Evolutionary conservation across 2,113 vertebrate species (phyloP), one percentile per base, ranked within the genome.

Genomic region (Dasyprocta punctata): DNA sequence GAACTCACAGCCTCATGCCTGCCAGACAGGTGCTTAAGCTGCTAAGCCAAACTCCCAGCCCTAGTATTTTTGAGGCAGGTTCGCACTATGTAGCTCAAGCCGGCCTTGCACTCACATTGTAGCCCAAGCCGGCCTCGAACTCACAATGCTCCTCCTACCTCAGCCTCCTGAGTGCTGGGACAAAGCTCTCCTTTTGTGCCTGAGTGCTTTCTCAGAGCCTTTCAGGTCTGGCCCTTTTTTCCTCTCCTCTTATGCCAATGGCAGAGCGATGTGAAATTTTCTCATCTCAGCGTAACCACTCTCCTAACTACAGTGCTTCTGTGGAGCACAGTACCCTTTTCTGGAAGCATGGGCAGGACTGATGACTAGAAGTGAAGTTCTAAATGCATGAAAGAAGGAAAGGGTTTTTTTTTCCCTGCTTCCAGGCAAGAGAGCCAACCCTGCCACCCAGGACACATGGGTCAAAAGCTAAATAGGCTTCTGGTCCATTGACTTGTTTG

Each of bases 271-370:
- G 33, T 90, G 54, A 75, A 22, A 75, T 5, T 47, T 75, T 58
- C 65, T 65, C 77, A 80, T 67, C 36, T 7, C 54, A 67, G n/a
- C 26, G 81, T 92, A n/a, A 90, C 83, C 17, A 22, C 24, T 88
- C 26, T 86, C 41, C 71, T 92, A 92, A 90, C 47, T 91, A 58
- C 30, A 65, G 52, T 61, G 54, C 44, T 95, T 89, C 49, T 91
- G 65, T 86, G 7, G 83, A 93, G 69, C 65, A 77, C 86, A 56
- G 24, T 10, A 56, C 22, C 14, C 41, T 95, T 96, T 97, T 75
- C 56, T 61, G 65, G 77, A 86, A 94, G 58, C 22, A 95, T 41
- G 78, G 65, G 12, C 11, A 67, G 75, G 14, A 89, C 33, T 60
- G 52, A 92, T 58, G 33, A 24, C 65, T 78, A 63, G 19, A 88